A percentile compares a stretch with the other conserved stretches of the same genome.
These are phyloP conservation scores for Ceratosolen solmsi DNA, from an alignment of 1,140 invertebrate genomes.

Conservation along the genomic window DNA sequence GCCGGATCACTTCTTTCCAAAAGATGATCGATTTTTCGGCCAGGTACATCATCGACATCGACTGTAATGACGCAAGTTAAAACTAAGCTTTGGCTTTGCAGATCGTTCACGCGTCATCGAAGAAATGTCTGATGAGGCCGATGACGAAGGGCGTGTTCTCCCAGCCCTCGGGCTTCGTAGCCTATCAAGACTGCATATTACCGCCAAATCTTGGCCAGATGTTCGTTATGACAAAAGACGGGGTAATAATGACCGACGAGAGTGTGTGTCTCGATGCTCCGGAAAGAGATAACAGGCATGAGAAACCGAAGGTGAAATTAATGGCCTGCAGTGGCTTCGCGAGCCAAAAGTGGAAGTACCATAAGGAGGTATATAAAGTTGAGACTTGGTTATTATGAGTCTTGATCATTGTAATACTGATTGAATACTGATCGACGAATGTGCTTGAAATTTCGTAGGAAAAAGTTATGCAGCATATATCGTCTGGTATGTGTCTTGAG, in stretches of 20 bases:
- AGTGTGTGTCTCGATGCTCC: slow-evolving; percentile 82
- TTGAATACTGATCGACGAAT: slow-evolving; percentile 6
- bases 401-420: not conserved
- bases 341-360: slow-evolving; percentile 80
- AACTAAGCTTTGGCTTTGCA: slow-evolving; percentile 55
- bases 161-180: slow-evolving; percentile 79
- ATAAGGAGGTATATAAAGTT: slow-evolving; percentile 68
- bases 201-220: slow-evolving; percentile 78
- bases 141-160: slow-evolving; percentile 74
- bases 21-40: slow-evolving; percentile 86
- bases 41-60: slow-evolving; percentile 63
- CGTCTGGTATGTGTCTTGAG: slow-evolving; percentile 76
- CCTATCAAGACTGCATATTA: slow-evolving; percentile 74
- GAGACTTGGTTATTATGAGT: not conserved
- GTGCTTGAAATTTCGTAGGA: slow-evolving; percentile 66
- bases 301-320: slow-evolving; percentile 77
- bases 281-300: slow-evolving; percentile 71
- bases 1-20: slow-evolving; percentile 93
- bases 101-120: slow-evolving; percentile 72
- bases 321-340: slow-evolving; percentile 78
- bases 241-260: slow-evolving; percentile 82
- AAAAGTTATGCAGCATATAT: slow-evolving; percentile 71
- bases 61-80: not conserved
- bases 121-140: slow-evolving; percentile 78
- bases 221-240: slow-evolving; percentile 82